Evolutionary conservation across 2,888 invertebrate genomes (phyloP).

Genomic region (Tetramorium bicarinatum): DNA sequence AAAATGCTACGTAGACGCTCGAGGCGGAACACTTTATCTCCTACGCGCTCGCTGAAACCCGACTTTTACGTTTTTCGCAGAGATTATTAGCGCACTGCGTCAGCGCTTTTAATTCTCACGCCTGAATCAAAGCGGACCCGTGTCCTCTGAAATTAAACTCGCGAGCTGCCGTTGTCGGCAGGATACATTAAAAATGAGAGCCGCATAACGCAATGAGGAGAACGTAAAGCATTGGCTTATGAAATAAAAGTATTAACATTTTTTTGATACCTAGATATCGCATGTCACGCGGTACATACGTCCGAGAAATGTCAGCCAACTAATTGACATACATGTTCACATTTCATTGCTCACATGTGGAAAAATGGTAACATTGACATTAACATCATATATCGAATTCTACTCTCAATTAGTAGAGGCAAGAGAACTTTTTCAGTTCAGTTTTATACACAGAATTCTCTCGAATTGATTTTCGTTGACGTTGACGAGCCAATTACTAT

Average conservation of each 20-base stretch:
- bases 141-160: conserved; percentile 44
- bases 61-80: conserved; percentile 34
- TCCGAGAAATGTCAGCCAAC: conserved; percentile 22
- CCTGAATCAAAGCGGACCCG: conserved; percentile 38
- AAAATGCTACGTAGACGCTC: conserved; percentile 3
- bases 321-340: not conserved
- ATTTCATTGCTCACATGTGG: too few species aligned
- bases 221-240: conserved; percentile 5
- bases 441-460: not conserved
- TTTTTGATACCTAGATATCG: conserved; percentile 1
- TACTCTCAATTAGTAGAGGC: conserved; percentile 20
- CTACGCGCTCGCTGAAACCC: not conserved
- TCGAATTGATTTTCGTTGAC: conserved; percentile 26
- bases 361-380: conserved; percentile 18
- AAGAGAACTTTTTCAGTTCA: conserved; percentile 6
- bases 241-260: not conserved
- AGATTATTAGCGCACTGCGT: conserved; percentile 41
- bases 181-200: conserved; percentile 38
- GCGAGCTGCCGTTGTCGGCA: conserved; percentile 3
- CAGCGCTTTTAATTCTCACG: conserved; percentile 45
- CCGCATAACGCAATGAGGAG: not conserved
- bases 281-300: not conserved
- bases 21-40: conserved; percentile 21
- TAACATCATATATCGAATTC: not conserved
- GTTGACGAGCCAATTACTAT: conserved; percentile 31